Percentiles rank a stretch among this genome's conserved stretches.
Conservation (phyloP, 1,140 invertebrate species). For the Micrasema minimum region DNA sequence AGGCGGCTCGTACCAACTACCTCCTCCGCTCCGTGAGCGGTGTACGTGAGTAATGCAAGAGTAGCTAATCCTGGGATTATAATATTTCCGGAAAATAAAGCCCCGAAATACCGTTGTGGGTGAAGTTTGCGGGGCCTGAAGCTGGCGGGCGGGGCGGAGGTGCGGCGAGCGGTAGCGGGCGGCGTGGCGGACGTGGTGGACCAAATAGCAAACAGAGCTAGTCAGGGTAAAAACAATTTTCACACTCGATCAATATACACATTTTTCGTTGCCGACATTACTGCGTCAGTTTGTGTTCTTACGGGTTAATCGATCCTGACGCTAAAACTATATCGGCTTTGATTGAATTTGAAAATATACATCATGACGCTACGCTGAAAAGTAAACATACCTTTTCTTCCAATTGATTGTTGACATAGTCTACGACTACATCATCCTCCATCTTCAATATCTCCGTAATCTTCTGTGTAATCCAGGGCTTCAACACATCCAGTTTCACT, state of each 20-base stretch:
- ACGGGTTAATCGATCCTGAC: slow-evolving; percentile 25
- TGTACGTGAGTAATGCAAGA: slow-evolving; percentile 1
- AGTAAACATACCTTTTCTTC: slow-evolving; percentile 84
- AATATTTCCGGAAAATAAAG: slow-evolving; percentile 42
- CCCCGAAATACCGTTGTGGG: slow-evolving; percentile 52
- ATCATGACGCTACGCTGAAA: slow-evolving; percentile 17
- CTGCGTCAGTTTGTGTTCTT: slow-evolving; percentile 16
- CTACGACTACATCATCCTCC: slow-evolving; percentile 98
- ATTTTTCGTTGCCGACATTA: slow-evolving; percentile 44
- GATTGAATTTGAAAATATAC: slow-evolving; percentile 38
- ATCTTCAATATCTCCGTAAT: slow-evolving; percentile 95
- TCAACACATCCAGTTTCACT: slow-evolving; percentile 96
- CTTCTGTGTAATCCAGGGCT: slow-evolving; percentile 98
- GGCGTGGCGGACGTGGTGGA: slow-evolving; percentile 53
- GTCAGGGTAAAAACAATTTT: slow-evolving; percentile 67
- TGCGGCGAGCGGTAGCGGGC: slow-evolving; percentile 59
- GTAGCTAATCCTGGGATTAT: slow-evolving; percentile 1
- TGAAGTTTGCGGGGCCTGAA: slow-evolving; percentile 17
- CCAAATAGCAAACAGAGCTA: slow-evolving; percentile 59
- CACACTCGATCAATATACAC: slow-evolving; percentile 68
- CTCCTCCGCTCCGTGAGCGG: neutral
- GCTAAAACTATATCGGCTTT: slow-evolving; percentile 24
- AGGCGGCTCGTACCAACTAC: neutral
- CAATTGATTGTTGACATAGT: slow-evolving; percentile 99
- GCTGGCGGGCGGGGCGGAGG: slow-evolving; percentile 53